Percentiles rank a stretch among this genome's conserved stretches.
These are phyloP conservation scores for Apodemia zela DNA, from an alignment of 2,888 invertebrate species.

Conservation along the genomic window DNA sequence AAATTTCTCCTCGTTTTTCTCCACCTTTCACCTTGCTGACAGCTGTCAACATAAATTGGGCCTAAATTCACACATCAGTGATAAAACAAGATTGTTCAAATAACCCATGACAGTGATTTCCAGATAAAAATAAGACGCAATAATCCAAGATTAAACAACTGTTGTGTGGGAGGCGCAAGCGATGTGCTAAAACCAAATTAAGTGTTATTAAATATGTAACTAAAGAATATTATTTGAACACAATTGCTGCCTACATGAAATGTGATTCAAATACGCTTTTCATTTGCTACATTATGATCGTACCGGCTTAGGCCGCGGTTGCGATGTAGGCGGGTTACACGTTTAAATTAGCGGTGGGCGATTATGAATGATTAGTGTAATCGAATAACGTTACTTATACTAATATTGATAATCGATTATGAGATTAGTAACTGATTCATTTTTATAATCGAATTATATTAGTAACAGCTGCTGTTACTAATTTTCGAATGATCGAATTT, in stretches of 20 bases:
- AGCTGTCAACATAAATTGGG: background rate
- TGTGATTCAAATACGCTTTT: background rate
- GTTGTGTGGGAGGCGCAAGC: background rate
- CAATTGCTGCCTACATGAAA: background rate
- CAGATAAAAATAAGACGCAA: slow-evolving; percentile 1
- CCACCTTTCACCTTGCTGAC: background rate
- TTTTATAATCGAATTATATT: no score
- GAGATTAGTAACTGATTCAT: no score
- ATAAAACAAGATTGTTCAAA: background rate
- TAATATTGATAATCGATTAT: no score
- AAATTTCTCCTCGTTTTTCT: background rate
- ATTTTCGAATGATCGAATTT: no score
- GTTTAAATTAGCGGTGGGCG: no score
- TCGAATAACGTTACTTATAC: no score
- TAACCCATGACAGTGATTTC: background rate
- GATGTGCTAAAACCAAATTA: slow-evolving; percentile 10
- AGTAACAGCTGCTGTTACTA: no score
- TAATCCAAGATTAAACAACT: background rate
- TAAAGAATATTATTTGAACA: background rate
- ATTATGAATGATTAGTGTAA: no score
- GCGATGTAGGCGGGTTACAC: no score
- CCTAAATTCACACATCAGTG: background rate
- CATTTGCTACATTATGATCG: background rate
- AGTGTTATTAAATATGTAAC: slow-evolving; percentile 8
- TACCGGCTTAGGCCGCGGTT: no score